Evolutionary conservation across 2,113 vertebrate species (phyloP).

Genomic region (Lasiurus borealis): DNA sequence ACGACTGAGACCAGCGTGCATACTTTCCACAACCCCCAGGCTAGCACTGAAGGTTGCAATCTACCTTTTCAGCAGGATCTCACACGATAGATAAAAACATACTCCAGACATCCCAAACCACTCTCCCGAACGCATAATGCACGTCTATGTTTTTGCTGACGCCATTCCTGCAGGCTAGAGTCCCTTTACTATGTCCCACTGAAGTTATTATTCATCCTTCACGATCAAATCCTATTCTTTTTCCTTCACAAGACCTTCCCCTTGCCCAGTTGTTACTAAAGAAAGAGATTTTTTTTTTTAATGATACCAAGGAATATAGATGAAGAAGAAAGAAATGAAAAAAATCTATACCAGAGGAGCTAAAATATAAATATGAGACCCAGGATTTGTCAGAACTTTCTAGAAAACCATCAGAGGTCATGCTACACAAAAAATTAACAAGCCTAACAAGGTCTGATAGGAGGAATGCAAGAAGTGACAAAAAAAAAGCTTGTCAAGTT

Average conservation of each 20-base stretch:
- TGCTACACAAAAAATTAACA: slow-evolving; percentile 45
- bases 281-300: neutral
- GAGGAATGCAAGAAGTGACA: slow-evolving; percentile 6
- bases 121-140: neutral
- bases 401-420: slow-evolving; percentile 25
- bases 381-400: slow-evolving; percentile 16
- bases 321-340: neutral
- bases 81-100: neutral
- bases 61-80: neutral
- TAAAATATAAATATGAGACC: neutral
- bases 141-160: neutral
- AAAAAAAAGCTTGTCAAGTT: slow-evolving; percentile 36
- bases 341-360: neutral
- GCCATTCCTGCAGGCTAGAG: neutral
- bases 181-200: neutral
- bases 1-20: neutral
- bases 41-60: neutral
- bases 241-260: slow-evolving; percentile 5
- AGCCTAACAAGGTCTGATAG: slow-evolving; percentile 20
- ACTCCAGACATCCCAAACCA: neutral
- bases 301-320: neutral
- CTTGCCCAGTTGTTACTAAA: neutral
- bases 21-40: neutral
- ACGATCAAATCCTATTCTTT: slow-evolving; percentile 26
- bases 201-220: neutral